phyloP scores from a whole-genome alignment of 2,113 vertebrate genomes.

The Callipepla squamata region DNA sequence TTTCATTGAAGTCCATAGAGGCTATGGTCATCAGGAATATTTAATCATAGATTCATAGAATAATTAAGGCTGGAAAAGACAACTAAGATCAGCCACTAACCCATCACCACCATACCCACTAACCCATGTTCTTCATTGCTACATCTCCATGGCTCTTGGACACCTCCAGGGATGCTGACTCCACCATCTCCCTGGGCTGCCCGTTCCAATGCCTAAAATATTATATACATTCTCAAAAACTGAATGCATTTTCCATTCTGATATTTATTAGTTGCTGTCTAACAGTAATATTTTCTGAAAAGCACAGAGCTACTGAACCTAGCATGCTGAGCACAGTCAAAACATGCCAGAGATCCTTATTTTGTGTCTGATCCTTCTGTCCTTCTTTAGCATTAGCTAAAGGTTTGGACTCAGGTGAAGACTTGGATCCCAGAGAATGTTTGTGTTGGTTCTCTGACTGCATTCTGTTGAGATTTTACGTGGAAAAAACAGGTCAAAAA shows the following conservation, averaged over 20 bases:
- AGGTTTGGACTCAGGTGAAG: neutral
- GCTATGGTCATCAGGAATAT: neutral
- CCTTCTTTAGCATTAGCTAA: neutral
- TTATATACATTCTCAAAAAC: neutral
- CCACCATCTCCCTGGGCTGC: no score
- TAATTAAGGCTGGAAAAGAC: no score
- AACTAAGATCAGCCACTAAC: no score
- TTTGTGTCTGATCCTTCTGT: neutral
- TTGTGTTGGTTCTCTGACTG: neutral
- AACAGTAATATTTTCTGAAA: neutral
- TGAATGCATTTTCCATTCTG: neutral
- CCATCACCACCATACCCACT: no score
- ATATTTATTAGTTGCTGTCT: neutral
- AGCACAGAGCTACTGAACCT: neutral
- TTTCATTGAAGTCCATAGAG: neutral
- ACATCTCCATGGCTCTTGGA: no score
- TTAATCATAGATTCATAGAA: neutral
- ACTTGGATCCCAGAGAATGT: neutral
- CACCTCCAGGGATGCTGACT: no score
- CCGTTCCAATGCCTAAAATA: neutral
- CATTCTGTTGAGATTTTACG: neutral
- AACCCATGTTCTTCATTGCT: no score
- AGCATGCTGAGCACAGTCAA: accelerated
- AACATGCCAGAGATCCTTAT: neutral
- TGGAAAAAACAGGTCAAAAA: constrained; percentile 4